Evolutionary conservation across 2,797 vertebrate species (phyloP), one percentile per base, ranked within the genome.

Genomic region (Eleutherodactylus coqui): DNA sequence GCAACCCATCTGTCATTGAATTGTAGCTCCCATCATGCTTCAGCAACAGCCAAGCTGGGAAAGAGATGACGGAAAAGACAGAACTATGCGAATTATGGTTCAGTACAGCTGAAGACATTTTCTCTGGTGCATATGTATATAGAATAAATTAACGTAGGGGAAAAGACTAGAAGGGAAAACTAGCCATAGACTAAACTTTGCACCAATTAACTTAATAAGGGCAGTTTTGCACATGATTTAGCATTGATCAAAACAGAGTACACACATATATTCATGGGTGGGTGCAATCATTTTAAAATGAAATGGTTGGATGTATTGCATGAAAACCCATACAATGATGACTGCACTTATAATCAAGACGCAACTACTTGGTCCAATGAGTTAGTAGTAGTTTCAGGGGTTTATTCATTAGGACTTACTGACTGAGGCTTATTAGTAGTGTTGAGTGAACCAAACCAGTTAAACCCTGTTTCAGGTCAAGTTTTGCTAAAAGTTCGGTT

Each of bases 1-100:
- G 64, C 62, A 70, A 67, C 47, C 79, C 45, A 70, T 62, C 79
- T 82, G 79, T 82, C 60, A 67, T 67, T 67, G 47, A 70, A 82
- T 82, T 70, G 47, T 70, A 51, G 79, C 47, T 70, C 32, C 47
- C 32, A 34, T 70, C 79, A 53, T 60, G 34, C 32, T 51, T 47
- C 47, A 69, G 34, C 34, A 36, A 49, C 47, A 55, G 34, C 14
- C 47, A 51, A 69, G 78, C 38, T 47, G 58, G 41, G 43, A 38
- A 80, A 24, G 43, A 82, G 64, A 53, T n/a, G 24, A 70, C 27
- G 4, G 64, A 69, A 17, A 72, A 49, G 67, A n/a, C 13, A 72
- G 34, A 36, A 72, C 10, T 67, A n/a, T 69, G 43, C 41, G 60
- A 81, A 47, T 45, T 21, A 64, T 69, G 64, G 41, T 49, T 81